Base-by-base conservation (phyloP, 2,797 vertebrate genomes). In the Linurgus olivaceus region DNA sequence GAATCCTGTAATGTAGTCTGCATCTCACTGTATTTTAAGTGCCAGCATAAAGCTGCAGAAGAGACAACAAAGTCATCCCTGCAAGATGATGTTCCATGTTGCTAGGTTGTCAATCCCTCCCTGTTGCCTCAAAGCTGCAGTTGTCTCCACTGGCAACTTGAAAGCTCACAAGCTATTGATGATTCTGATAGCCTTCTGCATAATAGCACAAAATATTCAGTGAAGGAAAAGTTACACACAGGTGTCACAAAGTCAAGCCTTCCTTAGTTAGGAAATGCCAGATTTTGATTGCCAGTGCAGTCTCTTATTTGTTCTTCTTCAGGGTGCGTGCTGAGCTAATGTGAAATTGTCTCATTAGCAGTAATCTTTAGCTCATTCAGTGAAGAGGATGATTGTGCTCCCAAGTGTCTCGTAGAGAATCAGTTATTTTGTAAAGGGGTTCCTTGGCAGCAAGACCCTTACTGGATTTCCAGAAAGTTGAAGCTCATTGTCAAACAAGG, bases 331-430 rank as follows among this genome's bases (percentile, higher is more conserved):
- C 42, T 0, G 7, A 58, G 77, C 70, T 92, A 85, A 86, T 55
- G 78, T 91, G 63, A 55, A 73, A 10, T 89, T 87, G 59, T 93
- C 91, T 91, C 89, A 66, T 96, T 92, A 94, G 78, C 33, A 35
- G 59, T 85, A 88, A 91, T 94, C 79, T 90, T 78, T 47, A 75
- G 76, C 87, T 91, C 55, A 25, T 91, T 96, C 76, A 70, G 23
- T 92, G 79, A 63, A 81, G 88, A 81, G 76, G 79, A 63, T 74
- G 91, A 92, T 73, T 81, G 88, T 86, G 66, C 76, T 94, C 88
- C 5, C 0, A 74, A 68, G 66, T 76, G 59, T 70, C 71, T 79
- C 1, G 0, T 63, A 87, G 82, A 81, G 70, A 92, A 72, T 55
- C 50, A 62, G 35, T 66, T 86, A 72, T 72, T 83, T 84, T 92